Percentiles rank a stretch among this genome's conserved stretches.
These are phyloP conservation scores for Neotoma lepida DNA, from an alignment of 2,113 vertebrate genomes.

Conservation along the genomic window DNA sequence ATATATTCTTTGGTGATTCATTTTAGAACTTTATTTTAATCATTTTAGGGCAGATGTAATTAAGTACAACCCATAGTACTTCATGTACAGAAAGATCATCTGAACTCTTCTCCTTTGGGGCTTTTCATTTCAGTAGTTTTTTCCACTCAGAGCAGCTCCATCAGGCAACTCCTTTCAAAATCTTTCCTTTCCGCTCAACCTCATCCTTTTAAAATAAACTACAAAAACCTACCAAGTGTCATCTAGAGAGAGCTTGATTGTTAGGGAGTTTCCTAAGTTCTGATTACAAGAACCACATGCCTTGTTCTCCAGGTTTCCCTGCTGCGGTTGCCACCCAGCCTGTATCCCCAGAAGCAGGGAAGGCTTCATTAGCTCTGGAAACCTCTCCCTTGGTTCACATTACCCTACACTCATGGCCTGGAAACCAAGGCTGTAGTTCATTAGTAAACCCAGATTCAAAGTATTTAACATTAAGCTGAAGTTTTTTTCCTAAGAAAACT, in stretches of 20 bases:
- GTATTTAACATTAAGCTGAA: background rate
- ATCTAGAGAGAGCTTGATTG: conserved; percentile 1
- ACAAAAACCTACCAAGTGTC: background rate
- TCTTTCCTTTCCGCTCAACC: background rate
- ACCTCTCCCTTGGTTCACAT: conserved; percentile 30
- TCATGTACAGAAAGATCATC: background rate
- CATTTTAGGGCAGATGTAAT: background rate
- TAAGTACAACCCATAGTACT: background rate
- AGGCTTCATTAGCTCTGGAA: background rate
- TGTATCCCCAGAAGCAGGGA: background rate
- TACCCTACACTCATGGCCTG: background rate
- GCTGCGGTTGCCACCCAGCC: background rate
- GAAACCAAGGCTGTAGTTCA: conserved; percentile 4
- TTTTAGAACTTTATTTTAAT: conserved; percentile 14
- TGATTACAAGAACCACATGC: background rate
- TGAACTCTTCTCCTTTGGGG: background rate
- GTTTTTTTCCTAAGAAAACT: background rate
- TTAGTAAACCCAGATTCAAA: conserved; percentile 8
- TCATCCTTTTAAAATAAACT: background rate
- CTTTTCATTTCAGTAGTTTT: background rate
- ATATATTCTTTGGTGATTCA: background rate
- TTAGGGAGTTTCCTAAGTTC: conserved; percentile 1
- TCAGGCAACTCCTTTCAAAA: conserved; percentile 5
- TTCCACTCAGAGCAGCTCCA: background rate
- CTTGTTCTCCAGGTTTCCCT: background rate